These are phyloP conservation scores for Cliona cf. orientalis DNA, from an alignment of 37 sponge, comb jelly and placozoan genomes.

Conservation along the genomic window DNA sequence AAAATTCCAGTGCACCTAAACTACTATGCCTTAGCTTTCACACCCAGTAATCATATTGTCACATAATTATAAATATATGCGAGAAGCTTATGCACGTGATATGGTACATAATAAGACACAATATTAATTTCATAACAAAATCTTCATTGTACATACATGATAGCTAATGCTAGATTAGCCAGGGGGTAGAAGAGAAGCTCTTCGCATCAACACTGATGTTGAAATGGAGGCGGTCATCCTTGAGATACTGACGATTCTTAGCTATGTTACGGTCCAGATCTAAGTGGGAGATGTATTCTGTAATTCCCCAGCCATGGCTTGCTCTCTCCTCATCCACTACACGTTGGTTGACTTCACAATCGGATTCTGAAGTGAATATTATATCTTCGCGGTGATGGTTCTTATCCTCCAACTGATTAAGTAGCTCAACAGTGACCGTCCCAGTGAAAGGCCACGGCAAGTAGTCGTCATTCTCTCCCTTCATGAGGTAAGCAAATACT, in stretches of 20 bases:
- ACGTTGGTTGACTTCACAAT: no score
- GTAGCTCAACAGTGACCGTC: slow-evolving; percentile 33
- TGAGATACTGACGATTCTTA: neutral
- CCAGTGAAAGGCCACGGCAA: slow-evolving; percentile 33
- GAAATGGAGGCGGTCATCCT: slow-evolving; percentile 1
- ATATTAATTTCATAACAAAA: no score
- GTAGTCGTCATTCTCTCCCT: slow-evolving; percentile 47
- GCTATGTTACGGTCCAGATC: neutral
- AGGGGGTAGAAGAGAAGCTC: neutral
- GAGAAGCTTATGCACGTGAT: no score
- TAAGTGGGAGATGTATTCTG: slow-evolving; percentile 10
- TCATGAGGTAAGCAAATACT: slow-evolving; percentile 42
- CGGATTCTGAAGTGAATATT: neutral
- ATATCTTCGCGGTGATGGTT: slow-evolving; percentile 18
- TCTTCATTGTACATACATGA: no score
- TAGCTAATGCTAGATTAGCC: no score
- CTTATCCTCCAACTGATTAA: slow-evolving; percentile 43
- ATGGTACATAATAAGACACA: no score
- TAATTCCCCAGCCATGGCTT: slow-evolving; percentile 5
- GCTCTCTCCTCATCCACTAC: slow-evolving; percentile 7
- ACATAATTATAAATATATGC: no score
- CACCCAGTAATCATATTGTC: no score
- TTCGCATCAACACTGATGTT: neutral
- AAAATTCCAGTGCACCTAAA: no score
- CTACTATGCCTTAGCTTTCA: no score